A percentile compares a stretch with the other conserved stretches of the same genome.
phyloP scores from a whole-genome alignment of 2,888 invertebrate species.

The Oxyteleia sp. region DNA sequence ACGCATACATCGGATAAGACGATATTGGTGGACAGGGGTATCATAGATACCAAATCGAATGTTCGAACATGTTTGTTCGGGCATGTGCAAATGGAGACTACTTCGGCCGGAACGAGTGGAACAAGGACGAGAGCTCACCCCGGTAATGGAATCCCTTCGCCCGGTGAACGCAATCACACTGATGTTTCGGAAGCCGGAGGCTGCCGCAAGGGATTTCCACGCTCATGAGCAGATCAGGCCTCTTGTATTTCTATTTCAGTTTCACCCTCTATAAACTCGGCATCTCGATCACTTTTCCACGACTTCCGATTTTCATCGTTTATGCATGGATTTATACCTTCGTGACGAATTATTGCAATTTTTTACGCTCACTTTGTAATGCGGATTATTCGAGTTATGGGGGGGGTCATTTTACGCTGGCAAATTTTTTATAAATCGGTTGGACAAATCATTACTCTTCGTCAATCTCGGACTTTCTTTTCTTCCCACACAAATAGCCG shows the following conservation, averaged over 20 bases:
- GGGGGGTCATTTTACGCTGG: neutral
- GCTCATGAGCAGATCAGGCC: conserved; percentile 86
- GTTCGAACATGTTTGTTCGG: conserved; percentile 54
- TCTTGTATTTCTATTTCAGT: conserved; percentile 80
- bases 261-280: conserved; percentile 61
- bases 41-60: conserved; percentile 66
- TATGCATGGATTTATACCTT: conserved; percentile 55
- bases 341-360: conserved; percentile 21
- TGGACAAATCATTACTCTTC: conserved; percentile 4
- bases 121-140: conserved; percentile 79
- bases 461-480: conserved; percentile 1
- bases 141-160: conserved; percentile 87
- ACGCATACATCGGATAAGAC: conserved; percentile 66
- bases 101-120: conserved; percentile 45
- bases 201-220: conserved; percentile 86
- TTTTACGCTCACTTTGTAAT: conserved; percentile 21
- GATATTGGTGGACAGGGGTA: conserved; percentile 57
- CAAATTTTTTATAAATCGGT: neutral
- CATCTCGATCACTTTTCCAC: conserved; percentile 76
- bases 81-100: conserved; percentile 62
- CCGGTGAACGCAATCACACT: conserved; percentile 87
- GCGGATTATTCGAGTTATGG: neutral
- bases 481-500: neutral
- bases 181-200: conserved; percentile 86
- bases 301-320: conserved; percentile 66